Evolutionary conservation across 2,888 invertebrate species (phyloP).

Genomic region (Polydrusus cervinus): DNA sequence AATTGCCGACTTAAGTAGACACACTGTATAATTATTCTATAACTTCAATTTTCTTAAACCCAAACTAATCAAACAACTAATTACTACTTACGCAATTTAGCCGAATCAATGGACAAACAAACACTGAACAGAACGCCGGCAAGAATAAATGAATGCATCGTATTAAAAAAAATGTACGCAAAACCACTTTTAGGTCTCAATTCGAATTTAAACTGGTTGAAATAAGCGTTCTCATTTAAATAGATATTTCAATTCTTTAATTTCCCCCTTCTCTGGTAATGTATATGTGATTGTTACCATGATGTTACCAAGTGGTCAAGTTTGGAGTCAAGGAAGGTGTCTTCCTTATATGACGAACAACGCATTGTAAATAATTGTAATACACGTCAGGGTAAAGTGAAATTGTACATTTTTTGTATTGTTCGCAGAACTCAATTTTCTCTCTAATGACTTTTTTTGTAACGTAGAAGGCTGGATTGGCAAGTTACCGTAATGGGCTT

Average conservation of each 20-base stretch:
- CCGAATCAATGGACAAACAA: conserved; percentile 13
- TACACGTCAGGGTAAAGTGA: background rate
- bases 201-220: background rate
- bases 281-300: background rate
- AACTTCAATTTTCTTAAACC: background rate
- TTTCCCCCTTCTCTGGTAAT: conserved; percentile 24
- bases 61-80: too few species aligned
- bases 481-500: too few species aligned
- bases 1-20: too few species aligned
- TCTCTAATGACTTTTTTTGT: too few species aligned
- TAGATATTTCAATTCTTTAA: conserved; percentile 30
- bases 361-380: background rate
- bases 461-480: too few species aligned
- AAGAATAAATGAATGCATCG: conserved; percentile 10
- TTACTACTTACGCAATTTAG: conserved; percentile 36
- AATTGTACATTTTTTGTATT: background rate
- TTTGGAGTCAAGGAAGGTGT: conserved; percentile 37
- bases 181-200: background rate
- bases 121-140: conserved; percentile 7
- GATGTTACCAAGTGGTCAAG: conserved; percentile 24
- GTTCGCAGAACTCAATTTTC: background rate
- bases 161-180: background rate
- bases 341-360: background rate
- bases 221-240: conserved; percentile 22
- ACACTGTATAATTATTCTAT: background rate